These are phyloP conservation scores for Tetrax tetrax DNA, from an alignment of 2,113 vertebrate genomes.

Conservation along the genomic window DNA sequence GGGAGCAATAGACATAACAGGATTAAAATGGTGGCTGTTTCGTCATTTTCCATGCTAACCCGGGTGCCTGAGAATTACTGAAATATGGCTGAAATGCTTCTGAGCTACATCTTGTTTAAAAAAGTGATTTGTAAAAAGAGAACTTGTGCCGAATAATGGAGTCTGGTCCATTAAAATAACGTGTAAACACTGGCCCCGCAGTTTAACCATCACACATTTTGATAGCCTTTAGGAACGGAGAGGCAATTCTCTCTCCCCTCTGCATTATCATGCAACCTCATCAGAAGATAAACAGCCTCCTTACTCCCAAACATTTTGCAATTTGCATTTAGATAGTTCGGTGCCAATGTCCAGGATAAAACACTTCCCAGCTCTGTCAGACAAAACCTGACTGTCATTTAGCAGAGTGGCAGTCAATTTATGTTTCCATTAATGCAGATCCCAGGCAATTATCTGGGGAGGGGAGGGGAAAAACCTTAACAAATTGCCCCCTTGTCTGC, in stretches of 20 bases:
- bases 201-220: slow-evolving; percentile 29
- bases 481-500: slow-evolving; percentile 19
- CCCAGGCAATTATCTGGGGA: slow-evolving; percentile 67
- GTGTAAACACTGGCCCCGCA: not conserved
- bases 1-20: slow-evolving; percentile 31
- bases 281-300: slow-evolving; percentile 53
- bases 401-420: slow-evolving; percentile 68
- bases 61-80: not conserved
- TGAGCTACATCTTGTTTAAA: not conserved
- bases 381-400: slow-evolving; percentile 83
- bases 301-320: slow-evolving; percentile 46
- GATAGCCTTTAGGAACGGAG: slow-evolving; percentile 58
- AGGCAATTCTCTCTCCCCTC: slow-evolving; percentile 3
- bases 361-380: slow-evolving; percentile 71
- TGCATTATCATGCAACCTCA: slow-evolving; percentile 59
- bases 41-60: slow-evolving; percentile 1
- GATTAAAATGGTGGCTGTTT: slow-evolving; percentile 37
- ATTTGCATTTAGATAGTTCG: slow-evolving; percentile 79
- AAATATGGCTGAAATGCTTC: not conserved
- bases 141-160: not conserved
- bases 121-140: slow-evolving; percentile 28
- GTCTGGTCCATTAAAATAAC: slow-evolving; percentile 16
- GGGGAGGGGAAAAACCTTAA: slow-evolving; percentile 7
- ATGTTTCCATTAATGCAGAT: slow-evolving; percentile 80
- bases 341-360: slow-evolving; percentile 62